phyloP scores from a whole-genome alignment of 2,888 invertebrate genomes.

The Dasypolia templi region DNA sequence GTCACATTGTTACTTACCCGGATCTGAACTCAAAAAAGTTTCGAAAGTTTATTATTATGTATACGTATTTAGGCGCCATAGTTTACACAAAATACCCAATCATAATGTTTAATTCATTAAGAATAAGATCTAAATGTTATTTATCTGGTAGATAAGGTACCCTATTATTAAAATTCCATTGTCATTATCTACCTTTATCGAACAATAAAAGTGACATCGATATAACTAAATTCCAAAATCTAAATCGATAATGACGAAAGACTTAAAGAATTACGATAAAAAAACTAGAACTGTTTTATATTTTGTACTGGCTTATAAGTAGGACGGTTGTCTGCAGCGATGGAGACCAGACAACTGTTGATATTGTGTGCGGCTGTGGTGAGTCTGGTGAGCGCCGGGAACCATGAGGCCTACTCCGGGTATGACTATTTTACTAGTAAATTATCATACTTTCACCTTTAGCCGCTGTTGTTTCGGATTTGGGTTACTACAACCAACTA shows the following conservation, averaged over 20 bases:
- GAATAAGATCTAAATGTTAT: background rate
- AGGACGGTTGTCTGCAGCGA: conserved; percentile 1
- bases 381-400: conserved; percentile 35
- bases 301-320: background rate
- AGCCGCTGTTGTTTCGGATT: too few species aligned
- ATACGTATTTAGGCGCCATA: too few species aligned
- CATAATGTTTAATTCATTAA: background rate
- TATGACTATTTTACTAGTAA: conserved; percentile 5
- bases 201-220: background rate
- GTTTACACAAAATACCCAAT: too few species aligned
- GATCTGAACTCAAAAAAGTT: too few species aligned
- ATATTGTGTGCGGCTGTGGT: conserved; percentile 18
- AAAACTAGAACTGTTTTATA: background rate
- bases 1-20: too few species aligned
- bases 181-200: conserved; percentile 14
- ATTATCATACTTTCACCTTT: too few species aligned
- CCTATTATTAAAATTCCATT: background rate
- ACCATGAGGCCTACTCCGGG: conserved; percentile 41
- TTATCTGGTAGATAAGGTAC: background rate
- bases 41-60: too few species aligned
- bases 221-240: conserved; percentile 11
- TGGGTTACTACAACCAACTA: too few species aligned
- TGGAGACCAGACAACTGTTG: conserved; percentile 18
- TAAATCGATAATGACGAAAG: conserved; percentile 1
- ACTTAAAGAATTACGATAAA: conserved; percentile 17